Conservation (phyloP, 37 sponge, comb jelly and placozoan genomes). For the Crambe crambe region DNA sequence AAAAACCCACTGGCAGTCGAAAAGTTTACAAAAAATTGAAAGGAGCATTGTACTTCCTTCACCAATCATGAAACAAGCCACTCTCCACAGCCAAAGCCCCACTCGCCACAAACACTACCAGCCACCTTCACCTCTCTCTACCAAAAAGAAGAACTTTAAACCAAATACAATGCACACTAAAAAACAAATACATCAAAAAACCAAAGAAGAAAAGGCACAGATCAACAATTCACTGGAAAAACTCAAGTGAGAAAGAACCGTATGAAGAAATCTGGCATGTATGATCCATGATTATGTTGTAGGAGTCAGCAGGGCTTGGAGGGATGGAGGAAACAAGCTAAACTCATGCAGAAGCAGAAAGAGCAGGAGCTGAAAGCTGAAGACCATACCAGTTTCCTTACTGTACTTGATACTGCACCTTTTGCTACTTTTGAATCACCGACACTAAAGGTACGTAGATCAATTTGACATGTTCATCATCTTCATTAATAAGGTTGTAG, state of each 20-base stretch:
- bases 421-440: constrained; percentile 20
- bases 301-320: constrained; percentile 54
- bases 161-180: not conserved
- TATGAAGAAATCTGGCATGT: not conserved
- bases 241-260: not conserved
- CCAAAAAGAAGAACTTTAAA: not conserved
- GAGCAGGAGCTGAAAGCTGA: not conserved
- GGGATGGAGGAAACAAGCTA: constrained; percentile 60
- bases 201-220: no score
- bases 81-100: constrained; percentile 5
- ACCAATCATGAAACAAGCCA: constrained; percentile 14
- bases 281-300: not conserved
- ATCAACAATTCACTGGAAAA: not conserved
- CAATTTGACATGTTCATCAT: no score
- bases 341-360: constrained; percentile 37
- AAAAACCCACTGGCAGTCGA: no score
- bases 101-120: not conserved
- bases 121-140: not conserved
- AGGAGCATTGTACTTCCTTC: not conserved
- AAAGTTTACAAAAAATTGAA: no score
- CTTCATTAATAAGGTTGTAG: no score
- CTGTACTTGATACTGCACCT: constrained; percentile 22
- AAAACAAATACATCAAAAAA: no score
- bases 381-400: not conserved
- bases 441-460: no score